Conservation (phyloP, 2,888 invertebrate species). For the Zaprionus lineosus region DNA sequence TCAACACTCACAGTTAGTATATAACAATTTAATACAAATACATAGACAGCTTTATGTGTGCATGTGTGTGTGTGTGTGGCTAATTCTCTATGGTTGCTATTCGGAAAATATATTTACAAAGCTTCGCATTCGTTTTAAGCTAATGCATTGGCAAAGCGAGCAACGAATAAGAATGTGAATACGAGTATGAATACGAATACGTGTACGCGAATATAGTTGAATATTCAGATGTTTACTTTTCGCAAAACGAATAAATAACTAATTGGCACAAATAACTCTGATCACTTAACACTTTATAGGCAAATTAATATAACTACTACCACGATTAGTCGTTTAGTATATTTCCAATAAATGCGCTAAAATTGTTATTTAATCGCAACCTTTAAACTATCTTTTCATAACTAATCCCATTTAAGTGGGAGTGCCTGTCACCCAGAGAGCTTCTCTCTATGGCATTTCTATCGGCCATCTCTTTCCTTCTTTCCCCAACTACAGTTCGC, state of each 20-base stretch:
- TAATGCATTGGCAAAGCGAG: conserved; percentile 27
- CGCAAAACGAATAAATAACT: background rate
- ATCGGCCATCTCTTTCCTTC: too few species aligned
- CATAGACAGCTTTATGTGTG: conserved; percentile 6
- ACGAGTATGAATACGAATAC: conserved; percentile 29
- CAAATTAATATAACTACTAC: too few species aligned
- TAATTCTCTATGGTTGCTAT: conserved; percentile 28
- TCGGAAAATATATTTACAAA: conserved; percentile 47
- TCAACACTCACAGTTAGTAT: background rate
- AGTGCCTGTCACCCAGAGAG: too few species aligned
- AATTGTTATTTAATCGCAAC: too few species aligned
- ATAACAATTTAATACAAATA: background rate
- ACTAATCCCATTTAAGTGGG: too few species aligned
- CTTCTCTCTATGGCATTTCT: too few species aligned
- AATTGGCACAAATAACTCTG: conserved; percentile 1
- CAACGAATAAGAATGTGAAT: too few species aligned
- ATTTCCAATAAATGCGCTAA: too few species aligned
- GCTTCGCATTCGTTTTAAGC: conserved; percentile 32
- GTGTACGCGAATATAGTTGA: background rate
- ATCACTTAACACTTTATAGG: conserved; percentile 3
- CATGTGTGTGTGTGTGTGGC: background rate
- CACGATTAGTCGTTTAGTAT: too few species aligned
- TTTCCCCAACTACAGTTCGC: too few species aligned
- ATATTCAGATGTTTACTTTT: conserved; percentile 14
- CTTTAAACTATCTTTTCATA: too few species aligned